Base-by-base conservation (phyloP, 2,113 vertebrate species). In the Embiotoca jacksoni region DNA sequence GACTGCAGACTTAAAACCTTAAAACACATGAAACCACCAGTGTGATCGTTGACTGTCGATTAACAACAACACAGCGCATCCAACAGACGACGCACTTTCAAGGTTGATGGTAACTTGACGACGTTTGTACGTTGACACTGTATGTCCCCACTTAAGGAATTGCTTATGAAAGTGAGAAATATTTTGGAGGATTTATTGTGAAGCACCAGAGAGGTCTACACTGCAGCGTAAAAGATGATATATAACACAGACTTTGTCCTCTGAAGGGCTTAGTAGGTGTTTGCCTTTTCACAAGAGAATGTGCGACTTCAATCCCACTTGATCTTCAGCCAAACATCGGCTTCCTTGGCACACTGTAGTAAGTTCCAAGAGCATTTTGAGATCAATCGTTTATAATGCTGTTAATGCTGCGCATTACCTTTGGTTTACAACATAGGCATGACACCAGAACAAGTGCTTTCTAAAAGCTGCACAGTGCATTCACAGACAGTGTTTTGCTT, bases 161-260 rank as follows among this genome's bases (percentile, higher is more conserved):
- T 87, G 78, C 60, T 83, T 72, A 69, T 77, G 77, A 73, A 78
- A 74, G 82, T 61, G 60, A 60, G 57, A 41, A 8, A 41, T 33
- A 73, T 78, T 81, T 80, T 41, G 30, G 59, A 78, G 80, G 70
- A 90, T 88, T 87, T 85, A 87, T 85, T 61, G 66, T 57, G 72
- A 55, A 80, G 65, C 56, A 78, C 80, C 78, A 77, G 76, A 44
- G 50, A 85, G 79, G 72, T 83, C 79, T 76, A 75, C 44, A 60
- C 66, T 81, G 66, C 75, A 52, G 77, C 41, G 85, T 77, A 70
- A 69, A 78, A 53, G 63, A 69, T 85, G 74, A 88, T 75, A 58
- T 72, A 82, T 76, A 74, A 75, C 79, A 53, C 23, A 62, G 54
- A 62, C 56, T 73, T 60, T 82, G 87, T 87, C 85, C 89, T 88